Evolutionary conservation across 2,888 invertebrate genomes (phyloP), one percentile per base, ranked within the genome.

Genomic region (Antheraea yamamai): DNA sequence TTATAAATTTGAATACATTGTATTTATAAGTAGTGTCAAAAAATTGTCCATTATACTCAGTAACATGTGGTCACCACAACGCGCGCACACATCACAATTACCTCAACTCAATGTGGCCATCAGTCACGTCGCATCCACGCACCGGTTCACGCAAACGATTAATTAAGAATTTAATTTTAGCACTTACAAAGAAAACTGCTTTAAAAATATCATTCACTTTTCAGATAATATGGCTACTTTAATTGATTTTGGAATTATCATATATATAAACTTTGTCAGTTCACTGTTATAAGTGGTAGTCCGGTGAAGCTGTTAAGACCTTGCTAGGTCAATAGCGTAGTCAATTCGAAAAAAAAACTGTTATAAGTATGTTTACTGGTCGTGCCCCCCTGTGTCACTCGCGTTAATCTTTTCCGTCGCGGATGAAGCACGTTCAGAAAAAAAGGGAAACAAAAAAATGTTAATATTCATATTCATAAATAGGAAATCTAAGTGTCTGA

Each of bases 61-160:
- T 6, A 66, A 39, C 20, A 3, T 39, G 23, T 70, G 70, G 70
- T 70, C 12, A 39, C 70, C 35, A 66, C 20, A 55, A 72, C 61
- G 84, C 87, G 79, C 82, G 84, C 89, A 87, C 89, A 85, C 89
- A 85, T 86, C 86, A 89, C 93, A 94, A 94, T 94, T 94, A 94
- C 91, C 84, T 85, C 92, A 87, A 92, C 87, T 92, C 89, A 91
- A 80, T 89, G 79, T 79, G 79, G 81, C 88, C 91, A 94, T 94
- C 88, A 83, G 79, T 94, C 93, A 93, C 86, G 92, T 91, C 92
- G 85, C 82, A 79, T 88, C 82, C 88, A 87, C 86, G 92, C 88
- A 84, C 85, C 87, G 85, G 81, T 84, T 82, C 87, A 80, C 85
- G 83, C 85, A 86, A 85, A 89, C 91, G 87, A 92, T 90, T 91